Conservation (phyloP, 1,140 invertebrate genomes). For the Platorchestia sp. region DNA sequence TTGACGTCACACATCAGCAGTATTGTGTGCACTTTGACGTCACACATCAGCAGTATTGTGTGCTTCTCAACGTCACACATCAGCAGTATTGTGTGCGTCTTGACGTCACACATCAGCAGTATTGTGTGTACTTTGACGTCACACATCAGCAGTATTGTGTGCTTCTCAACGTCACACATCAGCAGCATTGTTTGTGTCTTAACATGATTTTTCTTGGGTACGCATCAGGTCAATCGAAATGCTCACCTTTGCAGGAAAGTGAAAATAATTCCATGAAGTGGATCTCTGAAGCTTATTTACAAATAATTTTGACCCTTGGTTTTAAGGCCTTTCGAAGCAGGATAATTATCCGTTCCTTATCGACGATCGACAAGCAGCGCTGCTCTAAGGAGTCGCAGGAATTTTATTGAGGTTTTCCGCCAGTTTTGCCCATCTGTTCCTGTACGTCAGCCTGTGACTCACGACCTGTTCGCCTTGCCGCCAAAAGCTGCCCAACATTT, state of each 20-base stretch:
- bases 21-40: background rate
- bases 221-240: background rate
- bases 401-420: background rate
- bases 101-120: background rate
- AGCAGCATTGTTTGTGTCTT: background rate
- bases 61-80: background rate
- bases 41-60: background rate
- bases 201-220: background rate
- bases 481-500: conserved; percentile 17
- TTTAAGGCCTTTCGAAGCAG: background rate
- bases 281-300: background rate
- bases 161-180: background rate
- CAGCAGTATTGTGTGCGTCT: background rate
- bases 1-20: background rate
- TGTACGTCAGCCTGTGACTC: background rate
- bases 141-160: background rate
- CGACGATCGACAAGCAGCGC: background rate
- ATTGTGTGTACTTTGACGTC: background rate
- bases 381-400: conserved; percentile 7
- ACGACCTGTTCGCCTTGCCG: conserved; percentile 8
- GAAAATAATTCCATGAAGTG: background rate
- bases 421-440: background rate
- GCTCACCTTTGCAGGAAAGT: background rate
- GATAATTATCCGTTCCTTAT: background rate
- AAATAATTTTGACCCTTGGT: background rate